Evolutionary conservation across 1,140 invertebrate species (phyloP), one percentile per base, ranked within the genome.

Genomic region (Cecropterus lyciades): DNA sequence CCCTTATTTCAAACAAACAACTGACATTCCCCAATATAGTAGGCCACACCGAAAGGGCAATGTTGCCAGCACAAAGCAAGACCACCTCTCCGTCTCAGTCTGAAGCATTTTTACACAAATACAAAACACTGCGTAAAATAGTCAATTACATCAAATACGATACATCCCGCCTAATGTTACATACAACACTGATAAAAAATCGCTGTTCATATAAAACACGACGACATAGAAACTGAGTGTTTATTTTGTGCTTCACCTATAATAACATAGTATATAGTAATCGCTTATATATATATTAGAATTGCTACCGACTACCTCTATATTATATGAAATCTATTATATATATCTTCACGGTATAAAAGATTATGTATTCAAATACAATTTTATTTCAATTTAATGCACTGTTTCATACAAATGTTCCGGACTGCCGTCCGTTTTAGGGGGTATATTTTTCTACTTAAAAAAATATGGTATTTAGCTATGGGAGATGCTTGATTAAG

Each of bases 111-210:
- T 73, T 82, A 85, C 74, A 85, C 79, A 82, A 75, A 81, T 87
- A 87, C 77, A 89, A 88, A 85, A 84, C 78, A 85, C 75, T 75
- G 73, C 74, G 66, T 75, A 77, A 73, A 76, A 74, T 77, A 82
- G 66, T 77, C 45, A 69, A 72, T 67, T 70, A 79, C 69, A 74
- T 74, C 75, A 77, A 72, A 84, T 52, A 52, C 49, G 24, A 48
- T 48, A 30, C 24, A 10, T 57, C 63, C 79, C 72, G 72, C 64
- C 76, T 84, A 78, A 72, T 80, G 80, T 85, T n/a, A n/a, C n/a
- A 86, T 85, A 88, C 80, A 76, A 83, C 79, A 83, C 71, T 77
- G 73, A 86, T 80, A 77, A 75, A 87, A 85, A 85, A 82, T 78
- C 71, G 77, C 76, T 77, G 71, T 79, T 75, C 73, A 80, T 84